Conservation (phyloP, 2,888 invertebrate species). For the Epsilonema sp. region DNA sequence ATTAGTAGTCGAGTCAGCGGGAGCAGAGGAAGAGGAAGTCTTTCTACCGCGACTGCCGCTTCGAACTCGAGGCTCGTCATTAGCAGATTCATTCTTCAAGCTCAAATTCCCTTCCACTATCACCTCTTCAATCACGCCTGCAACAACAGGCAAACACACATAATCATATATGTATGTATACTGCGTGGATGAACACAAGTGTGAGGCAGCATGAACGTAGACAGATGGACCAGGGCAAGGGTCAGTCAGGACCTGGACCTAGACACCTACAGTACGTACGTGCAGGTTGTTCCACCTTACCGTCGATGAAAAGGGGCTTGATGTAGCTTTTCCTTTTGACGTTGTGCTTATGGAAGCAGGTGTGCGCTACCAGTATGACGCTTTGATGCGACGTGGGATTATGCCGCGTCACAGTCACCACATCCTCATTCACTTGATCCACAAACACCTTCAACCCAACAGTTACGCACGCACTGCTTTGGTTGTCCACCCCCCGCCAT, state of each 20-base stretch:
- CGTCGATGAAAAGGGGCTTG: slow-evolving; percentile 3
- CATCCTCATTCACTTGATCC: slow-evolving; percentile 75
- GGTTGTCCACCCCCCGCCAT: no score
- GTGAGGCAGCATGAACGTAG: slow-evolving; percentile 9
- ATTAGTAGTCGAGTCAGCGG: no score
- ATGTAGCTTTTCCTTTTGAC: neutral
- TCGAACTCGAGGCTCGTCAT: neutral
- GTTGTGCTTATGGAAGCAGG: slow-evolving; percentile 44
- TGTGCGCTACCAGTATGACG: slow-evolving; percentile 71
- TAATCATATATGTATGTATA: no score
- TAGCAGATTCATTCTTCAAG: slow-evolving; percentile 28
- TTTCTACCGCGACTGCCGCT: no score
- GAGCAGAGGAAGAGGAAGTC: no score
- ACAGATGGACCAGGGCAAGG: no score
- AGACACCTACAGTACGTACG: no score
- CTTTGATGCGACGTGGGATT: slow-evolving; percentile 64
- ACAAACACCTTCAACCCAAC: slow-evolving; percentile 41
- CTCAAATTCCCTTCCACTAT: slow-evolving; percentile 55
- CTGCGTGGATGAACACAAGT: neutral
- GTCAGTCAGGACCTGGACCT: slow-evolving; percentile 5
- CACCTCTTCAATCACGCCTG: slow-evolving; percentile 62
- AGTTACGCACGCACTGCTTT: no score
- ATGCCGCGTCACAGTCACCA: slow-evolving; percentile 84
- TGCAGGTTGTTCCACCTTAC: no score
- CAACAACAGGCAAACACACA: no score